Evolutionary conservation across 2,797 vertebrate species (phyloP).

Genomic region (Cynopterus sphinx): DNA sequence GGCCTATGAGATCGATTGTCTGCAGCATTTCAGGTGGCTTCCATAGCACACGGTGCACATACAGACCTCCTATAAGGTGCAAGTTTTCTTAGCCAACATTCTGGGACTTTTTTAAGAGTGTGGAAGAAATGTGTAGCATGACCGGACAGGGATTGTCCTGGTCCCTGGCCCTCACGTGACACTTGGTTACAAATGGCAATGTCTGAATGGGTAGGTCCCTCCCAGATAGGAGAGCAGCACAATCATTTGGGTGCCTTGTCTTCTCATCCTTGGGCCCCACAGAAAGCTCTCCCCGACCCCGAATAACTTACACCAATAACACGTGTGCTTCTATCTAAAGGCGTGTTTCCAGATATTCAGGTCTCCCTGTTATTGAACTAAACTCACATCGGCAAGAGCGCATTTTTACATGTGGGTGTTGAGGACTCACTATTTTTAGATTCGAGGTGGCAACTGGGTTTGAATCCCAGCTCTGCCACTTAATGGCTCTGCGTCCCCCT

Average conservation of each 20-base stretch:
- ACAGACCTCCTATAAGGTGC: background rate
- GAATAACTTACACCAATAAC: background rate
- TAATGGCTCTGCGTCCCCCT: background rate
- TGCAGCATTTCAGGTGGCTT: background rate
- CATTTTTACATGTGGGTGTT: background rate
- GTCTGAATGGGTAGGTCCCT: background rate
- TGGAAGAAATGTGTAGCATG: background rate
- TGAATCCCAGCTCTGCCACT: background rate
- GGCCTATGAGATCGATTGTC: no score
- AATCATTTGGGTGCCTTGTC: background rate
- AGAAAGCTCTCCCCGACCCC: background rate
- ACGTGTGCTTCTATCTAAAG: background rate
- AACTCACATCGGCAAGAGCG: background rate
- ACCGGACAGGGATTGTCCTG: background rate
- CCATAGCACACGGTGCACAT: fast-evolving
- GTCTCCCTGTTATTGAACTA: background rate
- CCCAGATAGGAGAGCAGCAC: background rate
- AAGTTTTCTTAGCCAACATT: background rate
- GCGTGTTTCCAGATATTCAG: background rate
- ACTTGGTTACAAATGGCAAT: background rate
- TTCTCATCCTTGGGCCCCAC: background rate
- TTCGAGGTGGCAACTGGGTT: background rate
- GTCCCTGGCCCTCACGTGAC: background rate
- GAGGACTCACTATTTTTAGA: background rate
- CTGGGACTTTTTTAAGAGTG: background rate